A percentile compares a stretch with the other conserved stretches of the same genome.
Conservation (phyloP, 53 echinoderm and acorn worm genomes). For the Arbacia lixula region DNA sequence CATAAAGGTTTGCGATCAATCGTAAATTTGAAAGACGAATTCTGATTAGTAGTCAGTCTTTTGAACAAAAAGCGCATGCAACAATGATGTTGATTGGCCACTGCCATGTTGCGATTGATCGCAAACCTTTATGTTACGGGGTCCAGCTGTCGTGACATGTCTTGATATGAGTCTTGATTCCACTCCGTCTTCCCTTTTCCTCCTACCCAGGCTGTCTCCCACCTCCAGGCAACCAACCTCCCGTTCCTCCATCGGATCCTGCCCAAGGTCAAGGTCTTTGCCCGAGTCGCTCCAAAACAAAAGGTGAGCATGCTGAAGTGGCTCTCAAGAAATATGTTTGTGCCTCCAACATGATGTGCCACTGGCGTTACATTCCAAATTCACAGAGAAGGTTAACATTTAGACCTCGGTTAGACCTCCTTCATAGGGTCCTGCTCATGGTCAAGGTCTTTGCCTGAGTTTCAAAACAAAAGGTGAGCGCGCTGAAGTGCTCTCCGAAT, state of each 20-base stretch:
- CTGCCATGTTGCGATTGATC: too few relatives aligned
- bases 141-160: too few relatives aligned
- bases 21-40: too few relatives aligned
- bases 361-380: too few relatives aligned
- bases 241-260: slow-evolving; percentile 74
- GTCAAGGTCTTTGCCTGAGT: slow-evolving; percentile 97
- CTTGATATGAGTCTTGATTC: neutral
- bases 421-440: slow-evolving; percentile 73
- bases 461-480: slow-evolving; percentile 96
- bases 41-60: too few relatives aligned
- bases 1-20: too few relatives aligned
- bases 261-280: slow-evolving; percentile 91
- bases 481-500: neutral
- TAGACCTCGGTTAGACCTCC: too few relatives aligned
- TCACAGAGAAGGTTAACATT: too few relatives aligned
- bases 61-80: too few relatives aligned
- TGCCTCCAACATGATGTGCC: too few relatives aligned
- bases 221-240: slow-evolving; percentile 62
- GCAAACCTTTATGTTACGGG: too few relatives aligned
- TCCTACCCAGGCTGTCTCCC: slow-evolving; percentile 72
- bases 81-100: too few relatives aligned
- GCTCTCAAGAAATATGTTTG: neutral
- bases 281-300: slow-evolving; percentile 97
- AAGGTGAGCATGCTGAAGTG: slow-evolving; percentile 70
- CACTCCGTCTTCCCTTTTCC: neutral